Conservation (phyloP, 2,113 vertebrate genomes). For the Oreochromis aureus region DNA sequence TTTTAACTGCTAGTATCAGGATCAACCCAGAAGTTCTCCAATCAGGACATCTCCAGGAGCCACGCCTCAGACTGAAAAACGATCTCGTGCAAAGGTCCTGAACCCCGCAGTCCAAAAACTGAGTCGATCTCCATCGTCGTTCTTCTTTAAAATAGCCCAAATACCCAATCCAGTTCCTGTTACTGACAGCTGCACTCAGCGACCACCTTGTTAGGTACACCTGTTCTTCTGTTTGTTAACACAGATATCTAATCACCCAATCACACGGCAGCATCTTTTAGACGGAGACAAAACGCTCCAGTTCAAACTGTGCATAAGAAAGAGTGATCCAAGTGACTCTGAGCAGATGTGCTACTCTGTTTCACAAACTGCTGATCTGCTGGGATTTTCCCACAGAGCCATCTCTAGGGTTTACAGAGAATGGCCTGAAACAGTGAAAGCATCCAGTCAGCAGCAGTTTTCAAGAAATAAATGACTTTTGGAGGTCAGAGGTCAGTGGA, state of each 20-base stretch:
- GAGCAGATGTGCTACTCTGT: not conserved
- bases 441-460: not conserved
- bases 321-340: not conserved
- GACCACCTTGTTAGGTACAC: not conserved
- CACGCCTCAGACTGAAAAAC: not conserved
- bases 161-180: not conserved
- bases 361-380: not conserved
- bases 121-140: not conserved
- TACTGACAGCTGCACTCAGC: not conserved
- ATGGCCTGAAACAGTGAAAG: not conserved
- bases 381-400: not conserved
- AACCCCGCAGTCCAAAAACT: not conserved
- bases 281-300: not conserved
- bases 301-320: not conserved
- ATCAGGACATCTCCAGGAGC: not conserved
- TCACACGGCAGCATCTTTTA: not conserved
- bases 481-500: not conserved
- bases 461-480: not conserved
- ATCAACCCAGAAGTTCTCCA: not conserved
- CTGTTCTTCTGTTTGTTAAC: not conserved
- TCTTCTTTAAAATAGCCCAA: not conserved
- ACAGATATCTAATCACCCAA: not conserved
- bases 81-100: not conserved
- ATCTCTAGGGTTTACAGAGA: not conserved
- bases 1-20: not conserved